Base-by-base conservation (phyloP, 2,888 invertebrate genomes). In the Malthinus seriepunctatus region DNA sequence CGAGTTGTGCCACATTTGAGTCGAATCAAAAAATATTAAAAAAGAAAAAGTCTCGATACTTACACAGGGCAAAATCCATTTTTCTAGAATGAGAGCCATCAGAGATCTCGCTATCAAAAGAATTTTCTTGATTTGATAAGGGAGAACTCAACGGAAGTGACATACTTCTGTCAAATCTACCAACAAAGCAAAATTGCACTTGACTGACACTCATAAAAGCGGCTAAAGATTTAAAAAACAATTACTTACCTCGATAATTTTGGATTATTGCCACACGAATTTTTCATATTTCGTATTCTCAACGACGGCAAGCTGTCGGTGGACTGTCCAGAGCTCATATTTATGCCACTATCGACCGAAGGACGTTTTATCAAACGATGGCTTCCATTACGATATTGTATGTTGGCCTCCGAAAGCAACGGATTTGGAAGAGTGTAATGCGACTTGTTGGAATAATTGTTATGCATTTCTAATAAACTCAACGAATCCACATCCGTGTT, bases 1-100 rank as follows among this genome's bases (percentile, higher is more conserved):
- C 31, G 15, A 12, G 23, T 65, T 67, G 66, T 67, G 68, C 69
- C 69, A 64, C 52, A 39, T 51, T 56, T 39, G 49, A 50, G 51
- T 47, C 53, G 65, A 35, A 42, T 51, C 45, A 63, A 59, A 51
- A 56, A 48, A 55, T 57, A 32, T n/a, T n/a, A n/a, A n/a, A n/a
- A n/a, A n/a, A n/a, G n/a, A 63, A 23, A 61, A 57, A 57, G 38
- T 39, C 34, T 6, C 23, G 51, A 59, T 63, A 74, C 92, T 92
- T 88, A 93, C 93, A 93, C 75, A 92, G 82, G 62, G 91, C 89
- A 76, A 91, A 87, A 75, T 93, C 92, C 89, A 91, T 91, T 78
- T 90, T 88, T 67, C 90, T 83, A 67, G 83, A 77, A 63, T 85
- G 84, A 58, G 84, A 60, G 47, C 62, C 63, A 54, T 76, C 77